These are phyloP conservation scores for Astreopora myriophthalma DNA, from an alignment of 64 coral and sea anemone species.

Conservation along the genomic window DNA sequence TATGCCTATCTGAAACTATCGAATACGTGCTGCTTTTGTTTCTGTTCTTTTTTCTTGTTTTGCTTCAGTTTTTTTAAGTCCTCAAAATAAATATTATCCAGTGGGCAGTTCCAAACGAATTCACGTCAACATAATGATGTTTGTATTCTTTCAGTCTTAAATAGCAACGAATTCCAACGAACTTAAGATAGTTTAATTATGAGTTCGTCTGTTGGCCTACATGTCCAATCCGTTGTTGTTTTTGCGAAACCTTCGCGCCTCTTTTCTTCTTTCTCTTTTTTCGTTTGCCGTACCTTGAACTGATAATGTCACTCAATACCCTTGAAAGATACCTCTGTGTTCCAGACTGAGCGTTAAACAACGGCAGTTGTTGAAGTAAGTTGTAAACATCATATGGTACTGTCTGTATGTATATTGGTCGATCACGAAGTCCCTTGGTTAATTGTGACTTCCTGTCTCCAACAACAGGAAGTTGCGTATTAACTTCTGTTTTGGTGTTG, in stretches of 20 bases:
- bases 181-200: too few relatives aligned
- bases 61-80: too few relatives aligned
- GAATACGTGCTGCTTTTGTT: too few relatives aligned
- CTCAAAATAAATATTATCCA: too few relatives aligned
- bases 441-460: constrained; percentile 20
- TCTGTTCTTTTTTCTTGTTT: too few relatives aligned
- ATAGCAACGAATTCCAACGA: too few relatives aligned
- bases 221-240: background rate
- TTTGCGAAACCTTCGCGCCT: background rate
- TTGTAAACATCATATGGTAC: constrained; percentile 25
- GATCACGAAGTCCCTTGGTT: constrained; percentile 12
- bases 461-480: background rate
- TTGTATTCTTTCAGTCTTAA: too few relatives aligned
- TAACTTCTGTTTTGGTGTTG: background rate
- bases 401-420: constrained; percentile 49
- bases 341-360: background rate
- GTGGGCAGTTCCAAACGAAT: too few relatives aligned
- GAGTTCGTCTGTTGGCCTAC: background rate
- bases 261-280: constrained; percentile 34
- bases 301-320: constrained; percentile 14
- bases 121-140: too few relatives aligned
- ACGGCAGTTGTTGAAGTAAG: constrained; percentile 6
- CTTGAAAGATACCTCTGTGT: constrained; percentile 11
- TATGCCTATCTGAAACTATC: too few relatives aligned
- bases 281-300: constrained; percentile 7